Evolutionary conservation across 2,888 invertebrate species (phyloP).

Genomic region (Subacronicta megacephala): DNA sequence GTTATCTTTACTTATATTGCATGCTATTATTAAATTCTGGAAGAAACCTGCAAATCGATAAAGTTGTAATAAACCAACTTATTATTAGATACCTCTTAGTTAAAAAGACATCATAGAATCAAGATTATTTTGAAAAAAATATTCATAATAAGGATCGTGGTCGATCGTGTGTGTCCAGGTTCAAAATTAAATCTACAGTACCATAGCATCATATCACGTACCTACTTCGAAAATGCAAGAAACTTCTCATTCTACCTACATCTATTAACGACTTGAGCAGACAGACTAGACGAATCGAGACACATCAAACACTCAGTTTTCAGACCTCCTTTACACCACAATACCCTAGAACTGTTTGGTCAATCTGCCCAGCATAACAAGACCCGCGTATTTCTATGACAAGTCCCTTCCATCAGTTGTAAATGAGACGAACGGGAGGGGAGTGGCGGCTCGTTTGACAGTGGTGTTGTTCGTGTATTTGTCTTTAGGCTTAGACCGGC

Average conservation of each 20-base stretch:
- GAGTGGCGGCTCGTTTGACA: constrained; percentile 58
- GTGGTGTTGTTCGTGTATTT: constrained; percentile 78
- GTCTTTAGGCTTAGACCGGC: constrained; percentile 83
- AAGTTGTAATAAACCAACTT: no score
- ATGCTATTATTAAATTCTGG: no score
- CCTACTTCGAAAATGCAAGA: constrained; percentile 5
- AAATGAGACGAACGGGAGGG: constrained; percentile 25
- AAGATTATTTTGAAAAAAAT: no score
- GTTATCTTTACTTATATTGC: no score
- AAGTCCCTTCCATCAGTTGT: constrained; percentile 39
- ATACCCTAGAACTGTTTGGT: constrained; percentile 61
- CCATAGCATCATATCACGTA: background rate
- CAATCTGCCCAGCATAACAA: constrained; percentile 54
- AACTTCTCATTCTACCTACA: constrained; percentile 11
- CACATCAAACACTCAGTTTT: constrained; percentile 62
- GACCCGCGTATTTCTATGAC: constrained; percentile 58
- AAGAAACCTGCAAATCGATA: no score
- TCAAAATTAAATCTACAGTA: background rate
- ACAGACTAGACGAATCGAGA: constrained; percentile 50
- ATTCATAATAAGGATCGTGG: no score
- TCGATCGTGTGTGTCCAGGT: background rate
- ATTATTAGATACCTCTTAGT: no score
- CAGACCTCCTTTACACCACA: constrained; percentile 64
- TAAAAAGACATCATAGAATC: no score
- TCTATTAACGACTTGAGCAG: constrained; percentile 21